Percentiles rank a stretch among this genome's conserved stretches.
Evolutionary conservation across 2,888 invertebrate genomes (phyloP).

Genomic region (Caenorhabditis wallacei): DNA sequence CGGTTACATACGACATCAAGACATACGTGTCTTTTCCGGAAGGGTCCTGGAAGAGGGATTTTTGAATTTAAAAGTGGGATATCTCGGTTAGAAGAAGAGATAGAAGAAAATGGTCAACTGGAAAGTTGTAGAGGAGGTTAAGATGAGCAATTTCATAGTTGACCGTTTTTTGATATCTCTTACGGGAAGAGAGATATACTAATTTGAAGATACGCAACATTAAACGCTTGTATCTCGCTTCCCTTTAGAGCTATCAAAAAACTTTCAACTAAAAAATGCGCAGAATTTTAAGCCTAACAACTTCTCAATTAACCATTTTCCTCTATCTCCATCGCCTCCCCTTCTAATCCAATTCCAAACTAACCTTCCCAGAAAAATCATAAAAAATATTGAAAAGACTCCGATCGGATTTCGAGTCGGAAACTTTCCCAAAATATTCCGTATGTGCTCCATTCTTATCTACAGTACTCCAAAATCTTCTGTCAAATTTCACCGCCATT

Average conservation of each 20-base stretch:
- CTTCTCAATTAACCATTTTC: too few species aligned
- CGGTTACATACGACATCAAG: conserved; percentile 84
- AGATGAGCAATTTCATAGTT: too few species aligned
- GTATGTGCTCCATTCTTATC: conserved; percentile 75
- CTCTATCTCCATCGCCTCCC: too few species aligned
- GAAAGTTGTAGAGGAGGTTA: too few species aligned
- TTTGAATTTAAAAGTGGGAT: not conserved
- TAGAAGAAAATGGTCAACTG: too few species aligned
- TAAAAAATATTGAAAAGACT: conserved; percentile 85
- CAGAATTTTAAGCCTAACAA: too few species aligned
- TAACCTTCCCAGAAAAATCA: conserved; percentile 83
- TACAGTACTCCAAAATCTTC: conserved; percentile 84
- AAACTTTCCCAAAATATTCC: conserved; percentile 84
- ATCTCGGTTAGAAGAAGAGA: not conserved
- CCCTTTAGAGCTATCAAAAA: too few species aligned
- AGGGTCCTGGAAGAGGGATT: conserved; percentile 8
- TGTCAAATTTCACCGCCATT: conserved; percentile 84
- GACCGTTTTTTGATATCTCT: too few species aligned
- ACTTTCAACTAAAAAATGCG: too few species aligned
- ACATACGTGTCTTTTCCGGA: conserved; percentile 72
- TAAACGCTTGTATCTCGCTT: too few species aligned
- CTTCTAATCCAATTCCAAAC: not conserved
- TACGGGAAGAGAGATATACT: too few species aligned
- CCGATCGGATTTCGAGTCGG: conserved; percentile 78
- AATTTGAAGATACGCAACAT: too few species aligned